Percentiles rank a stretch among this genome's conserved stretches.
phyloP scores from a whole-genome alignment of 2,113 vertebrate species.

The Pelvicachromis taeniatus region DNA sequence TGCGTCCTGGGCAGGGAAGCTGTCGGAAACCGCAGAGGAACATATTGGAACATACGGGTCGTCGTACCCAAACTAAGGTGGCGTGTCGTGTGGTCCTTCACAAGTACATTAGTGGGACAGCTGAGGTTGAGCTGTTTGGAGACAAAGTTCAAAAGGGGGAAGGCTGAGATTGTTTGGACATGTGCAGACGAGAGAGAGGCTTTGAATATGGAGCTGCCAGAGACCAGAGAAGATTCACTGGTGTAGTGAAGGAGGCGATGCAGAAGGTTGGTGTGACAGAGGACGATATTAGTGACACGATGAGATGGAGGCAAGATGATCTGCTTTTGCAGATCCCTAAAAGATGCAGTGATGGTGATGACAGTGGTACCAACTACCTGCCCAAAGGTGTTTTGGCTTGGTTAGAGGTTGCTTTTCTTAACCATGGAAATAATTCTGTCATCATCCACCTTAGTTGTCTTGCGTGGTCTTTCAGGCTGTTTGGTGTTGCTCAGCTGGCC shows the following conservation, averaged over 20 bases:
- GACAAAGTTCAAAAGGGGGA: not conserved
- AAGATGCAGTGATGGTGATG: too few relatives aligned
- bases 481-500: not conserved
- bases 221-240: not conserved
- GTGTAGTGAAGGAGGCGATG: not conserved
- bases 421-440: not conserved
- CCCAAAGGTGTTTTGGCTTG: not conserved
- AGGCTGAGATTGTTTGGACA: not conserved
- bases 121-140: not conserved
- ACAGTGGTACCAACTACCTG: not conserved
- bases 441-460: not conserved
- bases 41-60: too few relatives aligned
- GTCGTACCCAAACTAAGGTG: too few relatives aligned
- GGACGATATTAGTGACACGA: not conserved
- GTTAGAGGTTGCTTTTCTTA: not conserved
- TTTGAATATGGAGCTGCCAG: not conserved
- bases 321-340: too few relatives aligned
- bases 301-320: not conserved
- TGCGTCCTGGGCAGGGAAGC: too few relatives aligned
- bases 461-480: not conserved
- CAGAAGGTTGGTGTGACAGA: not conserved
- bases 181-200: not conserved
- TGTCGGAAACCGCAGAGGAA: too few relatives aligned
- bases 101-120: not conserved
- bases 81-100: too few relatives aligned